phyloP scores from a whole-genome alignment of 2,113 vertebrate species.

The Azemiops feae region DNA sequence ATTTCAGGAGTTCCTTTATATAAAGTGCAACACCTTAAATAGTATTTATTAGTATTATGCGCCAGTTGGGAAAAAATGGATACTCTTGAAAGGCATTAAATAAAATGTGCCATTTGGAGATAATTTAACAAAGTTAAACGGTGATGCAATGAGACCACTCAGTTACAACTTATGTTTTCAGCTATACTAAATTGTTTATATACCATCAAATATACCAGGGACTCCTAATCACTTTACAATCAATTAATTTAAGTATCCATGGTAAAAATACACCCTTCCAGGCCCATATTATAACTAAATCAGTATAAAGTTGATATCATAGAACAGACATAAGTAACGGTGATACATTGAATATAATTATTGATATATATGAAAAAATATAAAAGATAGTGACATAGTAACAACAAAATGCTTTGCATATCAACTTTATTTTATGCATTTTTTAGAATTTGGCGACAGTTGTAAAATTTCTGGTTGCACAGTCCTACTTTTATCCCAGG shows the following conservation, averaged over 20 bases:
- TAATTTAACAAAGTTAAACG: background rate
- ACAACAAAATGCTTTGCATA: background rate
- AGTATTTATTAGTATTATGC: background rate
- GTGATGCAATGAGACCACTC: background rate
- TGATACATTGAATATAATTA: too few species aligned
- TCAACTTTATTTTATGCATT: background rate
- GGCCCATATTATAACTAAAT: background rate
- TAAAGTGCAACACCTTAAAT: background rate
- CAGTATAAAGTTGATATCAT: background rate
- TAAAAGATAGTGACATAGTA: background rate
- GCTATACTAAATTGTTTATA: background rate
- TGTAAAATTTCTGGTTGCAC: background rate
- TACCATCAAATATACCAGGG: background rate
- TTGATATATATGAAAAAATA: too few species aligned
- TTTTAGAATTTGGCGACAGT: background rate
- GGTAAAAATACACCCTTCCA: background rate
- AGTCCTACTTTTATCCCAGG: too few species aligned
- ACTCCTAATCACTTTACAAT: background rate
- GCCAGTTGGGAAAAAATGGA: background rate
- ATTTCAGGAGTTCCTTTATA: background rate
- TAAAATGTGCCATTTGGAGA: background rate
- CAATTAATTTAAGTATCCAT: background rate
- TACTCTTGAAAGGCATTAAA: background rate
- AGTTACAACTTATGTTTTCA: background rate
- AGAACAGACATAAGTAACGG: too few species aligned